A percentile compares a stretch with the other conserved stretches of the same genome.
These are phyloP conservation scores for Drosophila serrata DNA, from an alignment of 1,140 invertebrate species.

Conservation along the genomic window DNA sequence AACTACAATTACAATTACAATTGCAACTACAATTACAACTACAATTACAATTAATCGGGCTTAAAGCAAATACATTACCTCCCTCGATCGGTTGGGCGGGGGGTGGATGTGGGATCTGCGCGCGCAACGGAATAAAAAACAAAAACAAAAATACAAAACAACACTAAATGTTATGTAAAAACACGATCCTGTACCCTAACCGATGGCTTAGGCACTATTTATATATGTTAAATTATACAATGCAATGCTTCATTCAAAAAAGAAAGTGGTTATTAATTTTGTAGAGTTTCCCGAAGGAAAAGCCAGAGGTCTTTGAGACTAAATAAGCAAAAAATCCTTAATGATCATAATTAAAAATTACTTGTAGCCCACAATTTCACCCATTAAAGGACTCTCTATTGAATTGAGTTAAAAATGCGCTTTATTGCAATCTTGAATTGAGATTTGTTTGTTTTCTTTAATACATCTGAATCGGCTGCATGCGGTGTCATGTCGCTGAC, in stretches of 20 bases:
- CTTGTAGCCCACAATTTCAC: neutral
- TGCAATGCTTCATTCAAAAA: neutral
- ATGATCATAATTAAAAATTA: neutral
- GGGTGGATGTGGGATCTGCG: too few species aligned
- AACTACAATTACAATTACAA: neutral
- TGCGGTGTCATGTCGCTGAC: slow-evolving; percentile 38
- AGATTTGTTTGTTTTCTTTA: slow-evolving; percentile 42
- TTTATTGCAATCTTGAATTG: slow-evolving; percentile 69
- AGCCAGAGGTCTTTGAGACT: too few species aligned
- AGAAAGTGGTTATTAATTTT: too few species aligned
- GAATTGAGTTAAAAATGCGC: slow-evolving; percentile 63
- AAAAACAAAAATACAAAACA: too few species aligned
- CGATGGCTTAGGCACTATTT: neutral
- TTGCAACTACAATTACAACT: too few species aligned
- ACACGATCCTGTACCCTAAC: neutral
- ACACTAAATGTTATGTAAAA: neutral
- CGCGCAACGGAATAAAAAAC: too few species aligned
- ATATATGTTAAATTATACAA: neutral
- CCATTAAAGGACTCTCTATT: neutral
- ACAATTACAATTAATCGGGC: too few species aligned
- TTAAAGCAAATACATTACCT: too few species aligned
- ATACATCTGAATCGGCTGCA: slow-evolving; percentile 47
- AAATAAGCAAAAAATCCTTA: too few species aligned
- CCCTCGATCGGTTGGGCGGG: too few species aligned
- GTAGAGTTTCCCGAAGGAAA: neutral